These are phyloP conservation scores for western clawed frog (Xenopus tropicalis) DNA, from an alignment of 2,113 vertebrate species.

Conservation along the genomic window UCB_Xtro_10.0 CM004450.2:2204001-2204500, in stretches of 20 bases:
- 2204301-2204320: slow-evolving; percentile 13
- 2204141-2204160: not conserved
- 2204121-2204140: slow-evolving; percentile 29
- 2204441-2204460: slow-evolving; percentile 19
- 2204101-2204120: slow-evolving; percentile 3
- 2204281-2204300: slow-evolving; percentile 22
- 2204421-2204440: slow-evolving; percentile 16
- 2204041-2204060: slow-evolving; percentile 14
- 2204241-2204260: slow-evolving; percentile 29
- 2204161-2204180: slow-evolving; percentile 32
- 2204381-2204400: slow-evolving; percentile 14
- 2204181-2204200: slow-evolving; percentile 1
- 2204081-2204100: slow-evolving; percentile 22
- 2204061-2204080: slow-evolving; percentile 20
- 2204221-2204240: not conserved
- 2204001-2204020: slow-evolving; percentile 16
- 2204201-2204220: slow-evolving; percentile 31
- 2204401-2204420: slow-evolving; percentile 22
- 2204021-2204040: slow-evolving; percentile 19
- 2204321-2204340: slow-evolving; percentile 25
- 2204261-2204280: slow-evolving; percentile 6
- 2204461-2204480: slow-evolving; percentile 17
- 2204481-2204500: slow-evolving; percentile 16
- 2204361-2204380: slow-evolving; percentile 20
- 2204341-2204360: slow-evolving; percentile 10